phyloP scores from a whole-genome alignment of 2,113 vertebrate genomes.

The Micronycteris hirsuta region DNA sequence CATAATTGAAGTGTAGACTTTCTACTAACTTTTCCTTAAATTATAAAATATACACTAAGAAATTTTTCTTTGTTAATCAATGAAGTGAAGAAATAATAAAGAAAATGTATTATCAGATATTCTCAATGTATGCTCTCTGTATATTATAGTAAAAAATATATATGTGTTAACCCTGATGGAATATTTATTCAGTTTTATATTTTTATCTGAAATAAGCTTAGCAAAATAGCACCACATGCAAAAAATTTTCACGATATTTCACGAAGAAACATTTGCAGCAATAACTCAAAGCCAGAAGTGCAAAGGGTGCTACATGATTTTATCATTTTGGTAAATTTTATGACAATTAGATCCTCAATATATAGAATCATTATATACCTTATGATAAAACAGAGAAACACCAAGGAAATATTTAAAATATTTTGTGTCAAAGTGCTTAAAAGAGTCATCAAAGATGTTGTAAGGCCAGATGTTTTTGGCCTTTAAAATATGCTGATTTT shows the following conservation, averaged over 20 bases:
- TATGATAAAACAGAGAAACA: background rate
- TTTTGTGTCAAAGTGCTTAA: background rate
- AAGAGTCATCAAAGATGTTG: background rate
- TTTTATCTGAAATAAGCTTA: background rate
- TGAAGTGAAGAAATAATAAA: background rate
- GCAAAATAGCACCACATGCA: background rate
- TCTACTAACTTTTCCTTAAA: background rate
- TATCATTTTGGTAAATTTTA: background rate
- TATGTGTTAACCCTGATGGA: background rate
- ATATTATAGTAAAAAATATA: background rate
- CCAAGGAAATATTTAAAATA: background rate
- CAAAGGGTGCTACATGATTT: background rate
- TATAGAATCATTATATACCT: background rate
- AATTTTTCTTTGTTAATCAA: background rate
- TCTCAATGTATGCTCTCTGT: background rate
- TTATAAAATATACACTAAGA: background rate
- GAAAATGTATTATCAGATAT: background rate
- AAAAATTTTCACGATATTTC: background rate
- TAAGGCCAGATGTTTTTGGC: background rate
- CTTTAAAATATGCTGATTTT: background rate
- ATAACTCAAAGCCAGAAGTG: background rate
- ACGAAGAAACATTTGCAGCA: background rate
- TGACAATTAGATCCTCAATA: background rate
- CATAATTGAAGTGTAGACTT: background rate
- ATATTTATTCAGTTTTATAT: background rate